Conservation (phyloP, 1,140 invertebrate genomes). For the Panagrolaimus sp. region DNA sequence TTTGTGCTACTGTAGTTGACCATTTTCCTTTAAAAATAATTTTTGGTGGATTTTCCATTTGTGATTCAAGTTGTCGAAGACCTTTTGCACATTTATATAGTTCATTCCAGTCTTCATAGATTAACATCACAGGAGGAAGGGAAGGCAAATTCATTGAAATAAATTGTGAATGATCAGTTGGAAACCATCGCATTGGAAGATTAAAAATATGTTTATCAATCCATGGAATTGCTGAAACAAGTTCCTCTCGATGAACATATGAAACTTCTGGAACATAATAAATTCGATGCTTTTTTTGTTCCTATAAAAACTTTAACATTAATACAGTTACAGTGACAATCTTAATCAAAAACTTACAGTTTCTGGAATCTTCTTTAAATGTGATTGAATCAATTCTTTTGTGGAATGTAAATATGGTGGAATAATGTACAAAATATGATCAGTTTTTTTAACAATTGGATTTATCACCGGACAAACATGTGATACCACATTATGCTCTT, state of each 20-base stretch:
- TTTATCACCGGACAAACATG: background rate
- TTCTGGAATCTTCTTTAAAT: background rate
- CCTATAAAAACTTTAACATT: background rate
- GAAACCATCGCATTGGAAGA: slow-evolving; percentile 13
- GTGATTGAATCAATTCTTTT: background rate
- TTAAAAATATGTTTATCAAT: background rate
- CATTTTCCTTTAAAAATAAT: slow-evolving; percentile 11
- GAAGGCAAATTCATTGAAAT: background rate
- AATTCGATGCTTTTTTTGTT: background rate
- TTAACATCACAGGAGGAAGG: slow-evolving; percentile 3
- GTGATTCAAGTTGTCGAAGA: slow-evolving; percentile 2
- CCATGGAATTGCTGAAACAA: background rate
- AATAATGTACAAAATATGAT: slow-evolving; percentile 12
- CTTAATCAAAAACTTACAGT: background rate
- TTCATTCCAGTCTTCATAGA: slow-evolving; percentile 14
- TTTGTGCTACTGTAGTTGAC: background rate
- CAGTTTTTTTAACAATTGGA: background rate
- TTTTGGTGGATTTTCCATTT: background rate
- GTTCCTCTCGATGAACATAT: background rate
- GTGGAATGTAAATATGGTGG: background rate
- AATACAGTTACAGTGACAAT: background rate
- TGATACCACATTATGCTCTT: slow-evolving; percentile 2
- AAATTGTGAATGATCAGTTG: slow-evolving; percentile 8
- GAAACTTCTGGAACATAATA: slow-evolving; percentile 9
- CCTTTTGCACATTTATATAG: slow-evolving; percentile 13